Conservation (phyloP, 2,113 vertebrate genomes). For the Callopanchax toddi region DNA sequence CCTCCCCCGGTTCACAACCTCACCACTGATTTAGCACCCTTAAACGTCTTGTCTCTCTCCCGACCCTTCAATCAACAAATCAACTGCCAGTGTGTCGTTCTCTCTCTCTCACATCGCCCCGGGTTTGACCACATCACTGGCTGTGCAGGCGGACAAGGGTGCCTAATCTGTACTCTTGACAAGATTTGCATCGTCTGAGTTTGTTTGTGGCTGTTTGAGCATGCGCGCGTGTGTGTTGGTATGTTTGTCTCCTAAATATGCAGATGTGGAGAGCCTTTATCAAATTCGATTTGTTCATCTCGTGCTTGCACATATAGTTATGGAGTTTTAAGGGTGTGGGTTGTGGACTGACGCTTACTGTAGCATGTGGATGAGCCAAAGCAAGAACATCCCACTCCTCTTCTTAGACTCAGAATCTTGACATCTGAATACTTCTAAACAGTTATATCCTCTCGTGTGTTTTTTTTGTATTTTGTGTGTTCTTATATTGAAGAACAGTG, state of each 20-base stretch:
- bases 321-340: constrained; percentile 67
- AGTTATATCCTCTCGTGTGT: constrained; percentile 53
- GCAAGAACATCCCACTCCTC: constrained; percentile 70
- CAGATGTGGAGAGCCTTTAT: constrained; percentile 58
- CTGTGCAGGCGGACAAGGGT: constrained; percentile 77
- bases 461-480: constrained; percentile 37
- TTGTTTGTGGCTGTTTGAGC: constrained; percentile 47
- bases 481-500: constrained; percentile 53
- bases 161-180: constrained; percentile 79
- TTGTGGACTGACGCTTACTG: constrained; percentile 61
- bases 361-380: constrained; percentile 63
- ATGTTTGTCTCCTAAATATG: constrained; percentile 49
- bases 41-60: constrained; percentile 46
- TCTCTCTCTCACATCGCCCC: constrained; percentile 64
- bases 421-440: constrained; percentile 58
- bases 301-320: constrained; percentile 56
- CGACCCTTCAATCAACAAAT: constrained; percentile 50
- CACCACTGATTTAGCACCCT: constrained; percentile 49
- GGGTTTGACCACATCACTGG: constrained; percentile 76
- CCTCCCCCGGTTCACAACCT: constrained; percentile 59
- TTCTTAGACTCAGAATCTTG: constrained; percentile 58
- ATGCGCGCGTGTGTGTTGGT: constrained; percentile 32
- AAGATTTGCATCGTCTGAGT: constrained; percentile 71
- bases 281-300: constrained; percentile 65
- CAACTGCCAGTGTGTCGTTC: constrained; percentile 49